These are phyloP conservation scores for Phaonia tiefii DNA, from an alignment of 2,888 invertebrate species.

Conservation along the genomic window DNA sequence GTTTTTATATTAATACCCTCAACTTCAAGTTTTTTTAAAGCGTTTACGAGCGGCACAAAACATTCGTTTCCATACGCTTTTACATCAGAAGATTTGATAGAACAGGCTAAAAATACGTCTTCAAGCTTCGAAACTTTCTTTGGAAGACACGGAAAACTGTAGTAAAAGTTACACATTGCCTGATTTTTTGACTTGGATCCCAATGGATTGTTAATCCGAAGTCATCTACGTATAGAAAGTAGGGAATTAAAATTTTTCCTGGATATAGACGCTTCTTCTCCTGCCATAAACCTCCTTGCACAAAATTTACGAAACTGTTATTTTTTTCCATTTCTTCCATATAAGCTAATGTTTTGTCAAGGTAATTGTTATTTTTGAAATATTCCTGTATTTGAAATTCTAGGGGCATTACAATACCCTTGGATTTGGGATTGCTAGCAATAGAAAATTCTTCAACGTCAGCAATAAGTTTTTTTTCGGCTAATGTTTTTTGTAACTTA, in stretches of 20 bases:
- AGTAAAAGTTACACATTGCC: conserved; percentile 16
- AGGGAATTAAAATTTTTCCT: conserved; percentile 29
- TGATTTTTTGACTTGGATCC: conserved; percentile 13
- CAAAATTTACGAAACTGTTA: conserved; percentile 22
- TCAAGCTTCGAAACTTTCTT: neutral
- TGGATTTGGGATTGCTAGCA: neutral
- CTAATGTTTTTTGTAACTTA: neutral
- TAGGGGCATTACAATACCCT: neutral
- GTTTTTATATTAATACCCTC: conserved; percentile 37
- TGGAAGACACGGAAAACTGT: conserved; percentile 3
- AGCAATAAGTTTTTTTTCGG: neutral
- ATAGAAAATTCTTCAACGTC: neutral
- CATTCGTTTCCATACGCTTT: conserved; percentile 49
- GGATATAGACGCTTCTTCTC: conserved; percentile 32
- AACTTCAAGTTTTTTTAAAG: conserved; percentile 29
- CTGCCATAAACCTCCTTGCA: conserved; percentile 30
- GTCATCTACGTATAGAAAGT: conserved; percentile 42
- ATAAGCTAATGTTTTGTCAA: neutral
- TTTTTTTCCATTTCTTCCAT: neutral
- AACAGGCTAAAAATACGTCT: neutral
- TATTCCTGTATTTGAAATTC: neutral
- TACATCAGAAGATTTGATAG: conserved; percentile 24
- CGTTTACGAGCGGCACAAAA: conserved; percentile 24
- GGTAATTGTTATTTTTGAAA: neutral
- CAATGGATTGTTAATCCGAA: conserved; percentile 35